Base-by-base conservation (phyloP, 2,797 vertebrate species). In the Prunella strophiata region DNA sequence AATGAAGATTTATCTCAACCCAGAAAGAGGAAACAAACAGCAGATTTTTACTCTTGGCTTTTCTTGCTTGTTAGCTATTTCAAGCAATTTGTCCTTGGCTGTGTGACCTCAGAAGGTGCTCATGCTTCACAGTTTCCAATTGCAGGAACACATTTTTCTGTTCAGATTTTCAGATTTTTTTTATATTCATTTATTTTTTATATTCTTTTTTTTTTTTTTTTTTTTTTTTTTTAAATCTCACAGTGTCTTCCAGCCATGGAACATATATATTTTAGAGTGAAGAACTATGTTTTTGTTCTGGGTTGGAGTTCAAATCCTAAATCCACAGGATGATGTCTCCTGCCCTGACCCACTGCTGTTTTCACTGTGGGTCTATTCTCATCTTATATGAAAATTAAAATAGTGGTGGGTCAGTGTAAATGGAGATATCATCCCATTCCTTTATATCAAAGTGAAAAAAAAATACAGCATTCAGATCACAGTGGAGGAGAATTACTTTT, bases 81-180 rank as follows among this genome's bases (percentile, higher is more conserved):
- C 52, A 74, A 67, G 21, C 23, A 68, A 59, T 71, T 86, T 92
- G 5, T 86, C 48, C 22, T 88, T 58, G 30, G 16, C 16, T 84
- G 4, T 55, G n/a, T 32, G 48, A 85, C 40, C 38, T 47, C 20
- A 63, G 43, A 74, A 42, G 1, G 10, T 40, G 15, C 42, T 93
- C 45, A 68, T 0, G 0, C 26, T 68, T 76, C 42, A 40, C 26
- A n/a, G 16, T 29, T 73, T 25, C 47, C 23, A 71, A 6, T 11
- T 51, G 11, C 27, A 63, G 25, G 27, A 71, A 30, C 6, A 42
- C 2, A 17, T 36, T 47, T 81, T 89, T 76, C 32, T 48, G 3
- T 63, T 92, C n/a, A 52, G 12, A 51, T 17, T 11, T n/a, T 4
- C 21, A 21, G 13, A 16, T 16, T 36, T 71, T 71, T 50, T 78